Evolutionary conservation across 2,888 invertebrate genomes (phyloP).

Genomic region (Hedychridium roseum): DNA sequence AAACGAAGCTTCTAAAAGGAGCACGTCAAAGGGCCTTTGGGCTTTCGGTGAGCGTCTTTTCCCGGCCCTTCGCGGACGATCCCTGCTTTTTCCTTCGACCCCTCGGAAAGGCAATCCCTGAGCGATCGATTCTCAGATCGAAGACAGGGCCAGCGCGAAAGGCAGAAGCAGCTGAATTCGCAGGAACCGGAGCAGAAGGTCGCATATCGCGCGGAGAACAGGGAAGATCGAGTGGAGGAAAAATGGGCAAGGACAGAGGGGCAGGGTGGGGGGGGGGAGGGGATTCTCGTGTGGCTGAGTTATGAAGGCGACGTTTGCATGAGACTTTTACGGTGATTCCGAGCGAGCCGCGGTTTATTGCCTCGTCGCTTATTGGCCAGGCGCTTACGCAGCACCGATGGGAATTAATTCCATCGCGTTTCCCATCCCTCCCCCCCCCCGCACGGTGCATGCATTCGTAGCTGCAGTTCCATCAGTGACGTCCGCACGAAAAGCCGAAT

Average conservation of each 20-base stretch:
- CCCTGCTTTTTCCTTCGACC: conserved; percentile 17
- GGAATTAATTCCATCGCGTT: conserved; percentile 33
- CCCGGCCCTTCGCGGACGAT: too few relatives aligned
- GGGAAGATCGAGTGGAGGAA: not conserved
- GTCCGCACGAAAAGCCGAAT: too few relatives aligned
- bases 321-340: conserved; percentile 38
- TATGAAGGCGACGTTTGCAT: conserved; percentile 41
- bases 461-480: too few relatives aligned
- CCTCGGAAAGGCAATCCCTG: conserved; percentile 29
- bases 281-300: conserved; percentile 27
- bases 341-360: conserved; percentile 37
- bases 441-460: too few relatives aligned
- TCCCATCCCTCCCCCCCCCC: conserved; percentile 1
- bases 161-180: too few relatives aligned
- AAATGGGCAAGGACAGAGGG: not conserved
- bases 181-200: too few relatives aligned
- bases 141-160: not conserved
- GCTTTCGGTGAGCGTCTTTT: too few relatives aligned
- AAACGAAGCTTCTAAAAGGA: too few relatives aligned
- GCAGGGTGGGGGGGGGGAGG: not conserved
- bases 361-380: conserved; percentile 32
- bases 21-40: too few relatives aligned
- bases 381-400: conserved; percentile 18
- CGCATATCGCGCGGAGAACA: too few relatives aligned
- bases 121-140: conserved; percentile 36